Base-by-base conservation (phyloP, 2,113 vertebrate genomes). In the Nasalis larvatus region DNA sequence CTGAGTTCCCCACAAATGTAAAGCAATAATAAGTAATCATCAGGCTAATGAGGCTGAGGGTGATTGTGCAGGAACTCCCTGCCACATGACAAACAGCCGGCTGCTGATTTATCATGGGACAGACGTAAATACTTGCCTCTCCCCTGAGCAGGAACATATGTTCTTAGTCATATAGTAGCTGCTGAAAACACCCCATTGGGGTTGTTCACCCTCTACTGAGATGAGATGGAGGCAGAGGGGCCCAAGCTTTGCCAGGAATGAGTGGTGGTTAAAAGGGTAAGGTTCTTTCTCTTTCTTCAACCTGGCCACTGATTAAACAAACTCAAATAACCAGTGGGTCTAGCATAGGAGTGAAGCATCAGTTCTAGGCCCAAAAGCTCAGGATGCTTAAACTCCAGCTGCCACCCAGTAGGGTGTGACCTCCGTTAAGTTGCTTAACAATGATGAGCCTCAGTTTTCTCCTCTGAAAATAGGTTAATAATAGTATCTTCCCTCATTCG, bases 81-180 rank as follows among this genome's bases (percentile, higher is more conserved):
- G 98, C 97, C 98, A 96, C 71, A 3, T 97, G 95, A 77, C 98
- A 98, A 99, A 99, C 98, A 98, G 98, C 98, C 98, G 98, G 97
- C 99, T 99, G 98, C 94, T 88, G 96, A 98, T 98, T 99, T 99
- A 98, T 99, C 97, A 98, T 99, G 98, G 99, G 98, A 99, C 99
- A 99, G 98, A 98, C 97, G 97, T 98, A 99, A 98, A 98, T 98
- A 98, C 96, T 98, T 94, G 97, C 1, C 40, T 47, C 97, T 0
- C 82, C 56, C 96, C 93, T 93, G 99, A 99, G 98, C 94, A 27
- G 97, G 98, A 99, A 98, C 98, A 99, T 98, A 98, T 98, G 99
- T 98, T 98, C 98, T 98, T 96, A 98, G 98, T 98, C 98, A 98
- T 98, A 98, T 98, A 98, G 98, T 98, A 98, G 98, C 98, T 98